Conservation (phyloP, 2,797 vertebrate species). For the Nyctalus aviator region DNA sequence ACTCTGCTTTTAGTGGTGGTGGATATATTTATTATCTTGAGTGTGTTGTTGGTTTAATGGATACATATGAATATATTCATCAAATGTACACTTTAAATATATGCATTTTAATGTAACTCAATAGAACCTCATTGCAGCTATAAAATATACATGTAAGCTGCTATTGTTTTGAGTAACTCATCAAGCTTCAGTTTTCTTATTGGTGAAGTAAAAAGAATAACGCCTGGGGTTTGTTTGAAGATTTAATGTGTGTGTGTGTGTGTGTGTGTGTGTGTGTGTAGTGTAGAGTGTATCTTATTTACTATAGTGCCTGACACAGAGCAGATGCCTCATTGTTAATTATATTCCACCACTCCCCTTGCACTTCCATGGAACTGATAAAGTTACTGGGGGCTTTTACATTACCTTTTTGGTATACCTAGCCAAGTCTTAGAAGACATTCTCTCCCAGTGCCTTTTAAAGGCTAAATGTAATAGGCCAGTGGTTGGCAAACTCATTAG, state of each 20-base stretch:
- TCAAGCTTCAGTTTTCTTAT: slow-evolving; percentile 33
- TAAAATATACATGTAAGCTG: background rate
- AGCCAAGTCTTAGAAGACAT: background rate
- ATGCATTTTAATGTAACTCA: background rate
- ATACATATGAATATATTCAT: background rate
- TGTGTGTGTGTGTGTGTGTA: background rate
- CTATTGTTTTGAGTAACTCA: slow-evolving; percentile 42
- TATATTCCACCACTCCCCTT: background rate
- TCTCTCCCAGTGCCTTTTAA: slow-evolving; percentile 36
- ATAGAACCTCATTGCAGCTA: slow-evolving; percentile 11
- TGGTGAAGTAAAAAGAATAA: slow-evolving; percentile 55
- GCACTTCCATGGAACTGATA: background rate
- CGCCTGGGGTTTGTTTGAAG: background rate
- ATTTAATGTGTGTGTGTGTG: background rate
- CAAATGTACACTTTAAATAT: slow-evolving; percentile 4
- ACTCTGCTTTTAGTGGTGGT: slow-evolving; percentile 35
- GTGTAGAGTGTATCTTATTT: background rate
- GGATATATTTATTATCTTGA: background rate
- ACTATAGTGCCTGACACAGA: background rate
- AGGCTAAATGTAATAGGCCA: slow-evolving; percentile 10
- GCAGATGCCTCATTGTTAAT: slow-evolving; percentile 8
- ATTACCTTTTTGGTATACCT: background rate
- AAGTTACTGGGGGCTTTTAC: background rate
- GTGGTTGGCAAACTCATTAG: too few species aligned
- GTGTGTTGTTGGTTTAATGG: background rate